Evolutionary conservation across 2,888 invertebrate species (phyloP), one percentile per base, ranked within the genome.

Genomic region (Pseudococcus jackbeardsleyi): DNA sequence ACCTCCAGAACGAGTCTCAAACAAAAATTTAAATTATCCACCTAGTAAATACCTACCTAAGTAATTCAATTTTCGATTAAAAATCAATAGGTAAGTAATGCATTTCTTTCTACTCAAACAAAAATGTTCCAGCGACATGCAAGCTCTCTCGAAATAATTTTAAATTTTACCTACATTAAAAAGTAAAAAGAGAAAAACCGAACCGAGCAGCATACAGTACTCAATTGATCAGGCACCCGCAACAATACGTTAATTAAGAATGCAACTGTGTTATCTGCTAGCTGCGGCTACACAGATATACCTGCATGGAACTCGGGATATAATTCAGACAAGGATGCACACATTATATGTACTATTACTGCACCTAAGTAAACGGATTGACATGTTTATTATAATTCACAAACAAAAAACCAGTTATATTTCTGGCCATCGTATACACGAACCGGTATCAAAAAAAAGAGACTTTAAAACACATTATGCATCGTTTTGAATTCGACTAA

Each of bases 381-480:
- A 86, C 86, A 86, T 86, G 77, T 86, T 86, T 86, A 86, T 86
- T 86, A 72, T 86, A 68, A 86, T 84, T 59, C 54, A 54, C 85
- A 59, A 85, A 85, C 85, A 85, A 82, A 82, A 77, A 82, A 82
- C 79, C 79, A 82, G 79, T 82, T 82, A 82, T 82, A 82, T 46
- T 42, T 42, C n/a, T 82, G 46, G 79, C 79, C 22, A 82, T 82
- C 46, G 46, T 46, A 42, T 79, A 46, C 46, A 46, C 46, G 79
- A 82, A 82, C 79, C 79, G 79, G 79, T 82, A 82, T 82, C 79
- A 46, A 42, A 82, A 82, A 82, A 39, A 46, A 82, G 46, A 82
- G 79, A 72, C 46, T 82, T 82, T 82, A 82, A 82, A 82, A 82
- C 46, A 82, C 79, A 82, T 82, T 82, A 82, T 46, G 79, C 46